Base-by-base conservation (phyloP, 1,140 invertebrate genomes). In the Tetramorium simillimum region DNA sequence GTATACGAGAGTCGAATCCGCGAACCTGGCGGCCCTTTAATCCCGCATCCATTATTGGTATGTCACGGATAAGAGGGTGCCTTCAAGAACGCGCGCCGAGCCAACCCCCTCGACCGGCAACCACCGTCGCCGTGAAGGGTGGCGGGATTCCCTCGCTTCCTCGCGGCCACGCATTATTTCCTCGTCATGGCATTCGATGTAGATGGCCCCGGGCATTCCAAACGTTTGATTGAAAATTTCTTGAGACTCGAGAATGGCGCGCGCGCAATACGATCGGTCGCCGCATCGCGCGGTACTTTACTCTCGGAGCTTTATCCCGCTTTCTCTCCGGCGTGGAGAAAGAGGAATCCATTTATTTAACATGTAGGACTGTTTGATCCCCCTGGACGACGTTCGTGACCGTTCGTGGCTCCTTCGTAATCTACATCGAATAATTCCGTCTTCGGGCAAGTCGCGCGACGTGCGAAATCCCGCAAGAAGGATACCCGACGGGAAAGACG, bases 161-260 rank as follows among this genome's bases (percentile, higher is more conserved):
- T 88, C 88, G 86, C 85, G 90, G 69, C 89, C 92, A 89, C 91
- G 93, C 93, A 94, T 94, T 94, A 95, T 94, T 95, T 91, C 90
- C 92, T 88, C 91, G 91, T 92, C 92, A 89, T 93, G 93, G 93
- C 89, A 93, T 94, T 93, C 92, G 92, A 90, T 93, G 92, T 92
- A 93, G 93, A 94, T 93, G 92, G 92, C 92, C 86, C 87, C 86
- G 88, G 87, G 91, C 92, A 94, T 95, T 95, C 94, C 94, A 63
- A 89, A 90, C 94, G 92, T 95, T 94, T 95, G 94, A 95, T 95
- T 95, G 95, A 95, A 95, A 95, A 95, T 95, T 95, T 95, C 95
- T 95, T 92, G 91, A 93, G 91, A 93, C 92, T 92, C 90, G 81
- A 89, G 93, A 94, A 94, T 93, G 93, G 85, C 69, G 89, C 84